Conservation (phyloP, 2,797 vertebrate species). For the Pygocentrus nattereri region DNA sequence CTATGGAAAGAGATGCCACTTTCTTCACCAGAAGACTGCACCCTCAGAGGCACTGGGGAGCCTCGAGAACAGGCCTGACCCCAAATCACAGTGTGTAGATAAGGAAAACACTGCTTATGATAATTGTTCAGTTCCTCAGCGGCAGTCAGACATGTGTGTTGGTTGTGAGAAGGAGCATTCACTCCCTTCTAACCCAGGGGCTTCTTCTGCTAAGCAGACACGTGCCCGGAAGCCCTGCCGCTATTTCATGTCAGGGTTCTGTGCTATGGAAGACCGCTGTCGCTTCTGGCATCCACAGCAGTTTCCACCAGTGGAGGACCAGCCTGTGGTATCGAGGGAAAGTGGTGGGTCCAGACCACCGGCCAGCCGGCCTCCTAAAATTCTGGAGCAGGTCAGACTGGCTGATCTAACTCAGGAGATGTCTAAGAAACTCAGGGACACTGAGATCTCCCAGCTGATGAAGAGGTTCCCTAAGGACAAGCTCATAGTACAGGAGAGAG, state of each 20-base stretch:
- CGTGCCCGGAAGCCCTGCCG: constrained; percentile 70
- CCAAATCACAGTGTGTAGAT: constrained; percentile 12
- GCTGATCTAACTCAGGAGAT: constrained; percentile 77
- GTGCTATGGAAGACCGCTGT: constrained; percentile 82
- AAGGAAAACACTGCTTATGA: background rate
- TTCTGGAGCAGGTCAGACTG: constrained; percentile 73
- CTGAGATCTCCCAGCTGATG: constrained; percentile 80
- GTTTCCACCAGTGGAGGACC: constrained; percentile 55
- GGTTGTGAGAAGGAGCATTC: constrained; percentile 1
- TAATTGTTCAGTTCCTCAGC: constrained; percentile 10
- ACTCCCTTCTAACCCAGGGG: constrained; percentile 27
- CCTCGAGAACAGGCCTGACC: constrained; percentile 40
- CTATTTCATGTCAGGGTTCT: constrained; percentile 84
- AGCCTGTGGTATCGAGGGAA: constrained; percentile 20
- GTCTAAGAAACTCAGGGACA: constrained; percentile 74
- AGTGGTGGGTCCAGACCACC: constrained; percentile 42
- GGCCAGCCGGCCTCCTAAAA: constrained; percentile 46
- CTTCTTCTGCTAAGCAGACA: constrained; percentile 28
- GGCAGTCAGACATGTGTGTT: constrained; percentile 4
- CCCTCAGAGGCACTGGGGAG: constrained; percentile 37
- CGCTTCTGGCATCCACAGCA: constrained; percentile 82
- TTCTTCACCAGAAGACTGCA: constrained; percentile 73
- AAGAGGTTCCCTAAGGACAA: constrained; percentile 83
- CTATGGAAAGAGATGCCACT: constrained; percentile 80
- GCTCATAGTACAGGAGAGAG: constrained; percentile 82